Evolutionary conservation across 2,113 vertebrate species (phyloP).

Genomic region (Coryphaenoides rupestris): DNA sequence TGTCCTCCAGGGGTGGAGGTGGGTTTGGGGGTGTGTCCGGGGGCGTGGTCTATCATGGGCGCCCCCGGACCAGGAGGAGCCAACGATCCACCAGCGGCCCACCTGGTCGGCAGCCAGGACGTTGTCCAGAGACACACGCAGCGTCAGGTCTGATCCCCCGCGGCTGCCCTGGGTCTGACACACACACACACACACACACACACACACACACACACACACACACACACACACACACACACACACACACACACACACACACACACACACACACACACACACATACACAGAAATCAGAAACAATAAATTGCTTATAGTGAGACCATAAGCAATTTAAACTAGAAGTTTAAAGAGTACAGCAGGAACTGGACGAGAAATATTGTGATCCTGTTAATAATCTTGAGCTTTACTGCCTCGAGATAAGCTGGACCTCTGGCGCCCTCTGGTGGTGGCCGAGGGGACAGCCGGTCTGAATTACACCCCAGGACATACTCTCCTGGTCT

Average conservation of each 20-base stretch:
- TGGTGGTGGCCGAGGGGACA: constrained; percentile 16
- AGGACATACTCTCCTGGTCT: too few species aligned
- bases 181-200: neutral
- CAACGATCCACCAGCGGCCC: constrained; percentile 97
- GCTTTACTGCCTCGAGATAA: too few species aligned
- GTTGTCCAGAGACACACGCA: constrained; percentile 87
- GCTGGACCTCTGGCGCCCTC: constrained; percentile 35
- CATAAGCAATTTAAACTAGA: too few species aligned
- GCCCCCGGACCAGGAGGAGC: constrained; percentile 91
- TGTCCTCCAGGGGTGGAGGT: constrained; percentile 59
- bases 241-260: too few species aligned
- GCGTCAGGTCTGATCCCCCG: constrained; percentile 79
- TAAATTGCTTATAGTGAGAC: too few species aligned
- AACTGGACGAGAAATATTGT: too few species aligned
- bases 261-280: too few species aligned
- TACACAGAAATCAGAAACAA: too few species aligned
- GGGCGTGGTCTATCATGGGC: constrained; percentile 80
- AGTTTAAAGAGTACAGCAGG: neutral
- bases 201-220: too few species aligned
- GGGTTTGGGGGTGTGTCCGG: constrained; percentile 29
- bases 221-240: too few species aligned
- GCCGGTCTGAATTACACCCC: neutral
- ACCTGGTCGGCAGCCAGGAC: constrained; percentile 83
- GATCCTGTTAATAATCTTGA: too few species aligned
- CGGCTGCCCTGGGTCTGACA: constrained; percentile 74